These are phyloP conservation scores for Sipunculus nudus DNA, from an alignment of 2,888 invertebrate species.

Conservation along the genomic window DNA sequence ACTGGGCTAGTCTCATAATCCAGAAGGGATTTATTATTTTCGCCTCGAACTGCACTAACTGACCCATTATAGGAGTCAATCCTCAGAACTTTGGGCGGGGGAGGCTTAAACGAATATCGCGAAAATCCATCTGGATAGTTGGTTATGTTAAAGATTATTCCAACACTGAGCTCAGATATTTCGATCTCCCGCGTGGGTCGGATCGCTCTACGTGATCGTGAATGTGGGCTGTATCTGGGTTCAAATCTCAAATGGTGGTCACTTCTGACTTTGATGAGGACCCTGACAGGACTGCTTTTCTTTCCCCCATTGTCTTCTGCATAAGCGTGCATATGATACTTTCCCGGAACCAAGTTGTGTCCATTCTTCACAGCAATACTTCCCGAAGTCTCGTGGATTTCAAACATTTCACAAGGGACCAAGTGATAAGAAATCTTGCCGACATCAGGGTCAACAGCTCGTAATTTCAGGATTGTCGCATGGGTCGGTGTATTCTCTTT, in stretches of 20 bases:
- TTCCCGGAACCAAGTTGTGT: conserved; percentile 5
- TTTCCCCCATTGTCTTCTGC: conserved; percentile 21
- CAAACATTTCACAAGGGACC: conserved; percentile 22
- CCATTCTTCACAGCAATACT: conserved; percentile 14
- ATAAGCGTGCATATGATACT: conserved; percentile 16
- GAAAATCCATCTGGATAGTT: conserved; percentile 24
- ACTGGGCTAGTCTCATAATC: conserved; percentile 79
- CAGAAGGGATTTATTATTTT: conserved; percentile 37
- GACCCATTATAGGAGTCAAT: conserved; percentile 25
- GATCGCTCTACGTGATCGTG: not conserved
- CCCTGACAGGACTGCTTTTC: conserved; percentile 20
- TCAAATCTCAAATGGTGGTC: not conserved
- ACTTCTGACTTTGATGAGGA: conserved; percentile 22
- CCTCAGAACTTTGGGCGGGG: conserved; percentile 27
- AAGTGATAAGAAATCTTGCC: conserved; percentile 22
- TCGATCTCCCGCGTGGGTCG: conserved; percentile 8
- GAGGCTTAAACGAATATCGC: conserved; percentile 33
- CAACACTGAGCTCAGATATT: conserved; percentile 19
- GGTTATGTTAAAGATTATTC: conserved; percentile 17
- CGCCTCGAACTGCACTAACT: conserved; percentile 22
- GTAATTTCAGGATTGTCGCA: conserved; percentile 14
- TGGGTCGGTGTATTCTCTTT: conserved; percentile 17
- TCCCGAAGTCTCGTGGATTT: conserved; percentile 21
- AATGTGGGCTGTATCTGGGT: too few species aligned
- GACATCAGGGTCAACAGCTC: conserved; percentile 25